Base-by-base conservation (phyloP, 2,797 vertebrate species). In the Erpetoichthys calabaricus region DNA sequence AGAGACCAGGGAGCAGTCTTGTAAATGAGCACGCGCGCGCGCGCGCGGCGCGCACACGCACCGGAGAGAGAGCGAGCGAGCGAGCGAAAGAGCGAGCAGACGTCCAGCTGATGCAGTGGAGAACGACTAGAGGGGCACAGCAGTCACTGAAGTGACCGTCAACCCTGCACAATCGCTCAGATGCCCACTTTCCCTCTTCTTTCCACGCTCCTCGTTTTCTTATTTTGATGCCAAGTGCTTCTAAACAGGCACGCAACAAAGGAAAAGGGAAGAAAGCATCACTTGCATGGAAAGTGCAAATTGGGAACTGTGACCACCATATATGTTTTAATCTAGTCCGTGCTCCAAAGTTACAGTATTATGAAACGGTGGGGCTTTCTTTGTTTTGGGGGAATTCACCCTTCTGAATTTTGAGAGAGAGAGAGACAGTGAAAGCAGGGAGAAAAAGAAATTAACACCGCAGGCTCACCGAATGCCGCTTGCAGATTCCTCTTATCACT, bases 401-500 rank as follows among this genome's bases (percentile, higher is more conserved):
- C 25, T 25, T 25, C 25, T 25, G 25, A 25, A 25, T 25, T 25
- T 25, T 25, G 25, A 25, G 25, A 25, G 1, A 25, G 1, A 25
- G 25, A 25, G 25, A 25, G 25, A 68, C 62, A 3, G 64, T 68
- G 77, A 78, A 82, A 82, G 61, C 2, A 47, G 47, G 47, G 25
- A 43, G 45, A 69, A 69, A 60, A 65, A 65, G 75, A 74, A 68
- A 68, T 57, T 25, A 25, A 25, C 42, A n/a, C 65, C 70, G 73
- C 71, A 63, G 81, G 73, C 63, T 69, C 58, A 55, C 73, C 73
- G 74, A 74, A 66, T 65, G 76, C 80, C 68, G 74, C 68, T 7
- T 75, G 76, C 79, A 73, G 75, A 73, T 72, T 80, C 84, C 76
- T 82, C 75, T 59, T 72, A 81, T 74, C 79, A 47, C 79, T 78